Conservation (phyloP, 2,888 invertebrate species). For the Acholoe squamosa region DNA sequence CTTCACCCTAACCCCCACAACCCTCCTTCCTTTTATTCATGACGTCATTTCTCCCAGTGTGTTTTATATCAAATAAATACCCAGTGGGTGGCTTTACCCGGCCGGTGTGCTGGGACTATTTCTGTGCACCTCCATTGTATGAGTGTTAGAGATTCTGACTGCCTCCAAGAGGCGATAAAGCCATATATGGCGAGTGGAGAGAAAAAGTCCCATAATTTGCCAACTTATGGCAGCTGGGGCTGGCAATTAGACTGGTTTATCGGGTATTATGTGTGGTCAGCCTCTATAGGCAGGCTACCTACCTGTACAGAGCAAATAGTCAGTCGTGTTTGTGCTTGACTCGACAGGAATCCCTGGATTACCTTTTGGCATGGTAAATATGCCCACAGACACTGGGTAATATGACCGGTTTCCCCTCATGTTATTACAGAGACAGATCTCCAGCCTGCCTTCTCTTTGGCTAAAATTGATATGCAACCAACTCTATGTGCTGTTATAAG, state of each 20-base stretch:
- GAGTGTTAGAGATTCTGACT: slow-evolving; percentile 7
- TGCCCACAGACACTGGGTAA: no score
- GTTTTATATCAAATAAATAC: slow-evolving; percentile 21
- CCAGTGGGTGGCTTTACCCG: neutral
- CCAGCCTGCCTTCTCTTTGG: no score
- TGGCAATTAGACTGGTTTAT: slow-evolving; percentile 1
- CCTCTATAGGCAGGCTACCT: neutral
- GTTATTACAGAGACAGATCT: no score
- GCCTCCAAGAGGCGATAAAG: neutral
- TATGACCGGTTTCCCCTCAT: no score
- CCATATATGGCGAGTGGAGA: slow-evolving; percentile 13
- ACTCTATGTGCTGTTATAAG: no score
- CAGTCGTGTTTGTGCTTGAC: neutral
- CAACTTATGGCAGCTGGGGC: neutral
- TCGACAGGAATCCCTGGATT: slow-evolving; percentile 6
- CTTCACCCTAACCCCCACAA: no score
- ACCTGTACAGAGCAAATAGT: neutral
- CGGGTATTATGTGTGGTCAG: neutral
- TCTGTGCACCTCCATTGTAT: neutral
- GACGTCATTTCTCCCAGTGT: neutral
- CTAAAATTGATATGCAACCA: no score
- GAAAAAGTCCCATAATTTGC: slow-evolving; percentile 12
- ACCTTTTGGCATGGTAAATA: slow-evolving; percentile 19
- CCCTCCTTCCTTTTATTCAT: neutral
- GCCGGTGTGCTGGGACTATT: neutral